Evolutionary conservation across 2,888 invertebrate species (phyloP), one percentile per base, ranked within the genome.

Genomic region (Sisyra terminalis): DNA sequence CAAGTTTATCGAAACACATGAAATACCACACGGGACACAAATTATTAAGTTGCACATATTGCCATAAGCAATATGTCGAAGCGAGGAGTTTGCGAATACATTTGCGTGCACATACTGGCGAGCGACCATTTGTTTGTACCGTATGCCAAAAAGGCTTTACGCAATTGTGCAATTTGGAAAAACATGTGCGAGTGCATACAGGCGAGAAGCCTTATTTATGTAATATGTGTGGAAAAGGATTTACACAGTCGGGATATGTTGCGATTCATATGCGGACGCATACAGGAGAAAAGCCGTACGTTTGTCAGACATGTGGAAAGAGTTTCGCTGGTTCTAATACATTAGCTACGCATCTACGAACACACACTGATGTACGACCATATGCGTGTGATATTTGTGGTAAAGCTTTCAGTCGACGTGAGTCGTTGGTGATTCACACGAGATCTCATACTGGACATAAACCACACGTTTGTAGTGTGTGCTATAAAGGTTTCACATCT

Each of bases 11-110:
- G 1, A 67, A 67, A 50, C 67, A 67, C 47, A 66, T 64, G 63
- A 67, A 67, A 47, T 64, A 66, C 49, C 67, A 67, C 48, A 67
- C 67, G 2, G 65, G 66, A 3, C 64, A 64, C 49, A 66, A 66
- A 49, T 52, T 67, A 35, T 51, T 66, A 16, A 55, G 60, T 18
- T 67, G 67, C 44, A 57, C 63, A 42, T 62, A 57, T 50, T 67
- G 67, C 48, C 58, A 57, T 18, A 66, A 65, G 45, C 64, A 64
- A 46, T 67, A 66, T 49, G 66, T 65, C 3, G 67, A 67, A 60
- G 59, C 60, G 14, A 52, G 63, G 47, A 64, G 63, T 53, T 52
- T 64, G 43, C 53, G 56, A 44, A 64, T 64, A 40, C 65, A 65
- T 45, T 50, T 65, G 32, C 50, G 64, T 38, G 62, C 63, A 3